Conservation (phyloP, 2,797 vertebrate species). For the Botia kubotai region DNA sequence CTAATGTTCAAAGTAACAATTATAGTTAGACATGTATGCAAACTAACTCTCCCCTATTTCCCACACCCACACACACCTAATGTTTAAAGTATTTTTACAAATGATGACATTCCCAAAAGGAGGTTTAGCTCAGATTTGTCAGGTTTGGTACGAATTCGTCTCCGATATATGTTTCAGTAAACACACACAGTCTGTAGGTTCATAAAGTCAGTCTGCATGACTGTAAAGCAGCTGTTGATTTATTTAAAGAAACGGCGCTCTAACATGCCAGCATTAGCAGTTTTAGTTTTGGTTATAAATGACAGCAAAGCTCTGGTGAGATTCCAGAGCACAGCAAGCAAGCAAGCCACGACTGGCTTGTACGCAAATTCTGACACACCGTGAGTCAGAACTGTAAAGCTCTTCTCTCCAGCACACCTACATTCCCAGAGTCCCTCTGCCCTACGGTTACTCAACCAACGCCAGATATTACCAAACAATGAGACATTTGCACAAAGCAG, state of each 20-base stretch:
- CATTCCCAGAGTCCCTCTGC: neutral
- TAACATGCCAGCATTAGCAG: conserved; percentile 23
- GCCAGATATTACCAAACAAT: neutral
- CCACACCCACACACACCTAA: conserved; percentile 17
- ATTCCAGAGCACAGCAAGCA: conserved; percentile 9
- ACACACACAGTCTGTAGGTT: conserved; percentile 15
- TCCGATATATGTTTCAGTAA: too few species aligned
- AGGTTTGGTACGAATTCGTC: too few species aligned
- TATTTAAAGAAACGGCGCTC: conserved; percentile 17
- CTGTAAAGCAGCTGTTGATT: conserved; percentile 32
- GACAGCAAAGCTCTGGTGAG: conserved; percentile 5
- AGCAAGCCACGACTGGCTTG: conserved; percentile 30
- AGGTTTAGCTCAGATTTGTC: too few species aligned
- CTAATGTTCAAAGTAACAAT: neutral
- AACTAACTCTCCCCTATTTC: neutral
- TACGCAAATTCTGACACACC: conserved; percentile 16
- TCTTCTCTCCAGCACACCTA: neutral
- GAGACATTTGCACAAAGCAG: neutral
- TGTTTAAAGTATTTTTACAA: too few species aligned
- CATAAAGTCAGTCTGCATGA: neutral
- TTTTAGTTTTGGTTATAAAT: conserved; percentile 37
- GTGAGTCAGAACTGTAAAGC: conserved; percentile 16
- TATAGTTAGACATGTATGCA: neutral
- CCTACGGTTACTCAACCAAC: neutral
- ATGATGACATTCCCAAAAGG: too few species aligned